Evolutionary conservation across 2,797 vertebrate genomes (phyloP), one percentile per base, ranked within the genome.

Genomic region (Leucoraja ocellata): DNA sequence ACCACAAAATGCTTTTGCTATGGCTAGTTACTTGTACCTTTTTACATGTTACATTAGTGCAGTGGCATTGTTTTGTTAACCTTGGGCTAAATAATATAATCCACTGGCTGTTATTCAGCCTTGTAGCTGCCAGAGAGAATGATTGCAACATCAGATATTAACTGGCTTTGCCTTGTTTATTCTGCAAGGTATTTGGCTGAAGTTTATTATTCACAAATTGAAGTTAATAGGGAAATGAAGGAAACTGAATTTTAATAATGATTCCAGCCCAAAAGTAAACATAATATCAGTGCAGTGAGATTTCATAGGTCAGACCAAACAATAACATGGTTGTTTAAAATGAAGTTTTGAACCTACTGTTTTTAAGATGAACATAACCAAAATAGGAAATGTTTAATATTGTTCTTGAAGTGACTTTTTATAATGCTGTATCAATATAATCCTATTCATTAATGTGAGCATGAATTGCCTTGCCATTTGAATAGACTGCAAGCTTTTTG

Each of bases 301-400:
- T 76, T 76, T 92, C 39, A 74, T 54, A 92, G 14, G 46, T 92
- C 71, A 54, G 25, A 74, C 39, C 25, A 92, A 92, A 21, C 90
- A 74, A 76, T 71, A 74, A 58, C 39, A 28, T 74, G 36, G 90
- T 74, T 74, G 14, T 92, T 92, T 92, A 92, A 92, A 76, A 91
- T 32, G 21, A 92, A 74, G 90, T 92, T 92, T 92, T 92, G 74
- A 92, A 92, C 71, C 90, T 92, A 92, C 68, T 25, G 71, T 92
- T 92, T 92, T 92, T 92, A 76, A 74, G 90, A 92, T 92, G 46
- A 91, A 91, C 90, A 91, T 71, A 91, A 91, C 36, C 71, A 91
- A 91, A 39, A 76, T 36, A 74, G 71, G 90, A 92, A 92, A 76
- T 39, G 76, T 92, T 92, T 92, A 92, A 92, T 92, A 92, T 54